phyloP scores from a whole-genome alignment of 2,888 invertebrate genomes.

The Acheta domesticus region DNA sequence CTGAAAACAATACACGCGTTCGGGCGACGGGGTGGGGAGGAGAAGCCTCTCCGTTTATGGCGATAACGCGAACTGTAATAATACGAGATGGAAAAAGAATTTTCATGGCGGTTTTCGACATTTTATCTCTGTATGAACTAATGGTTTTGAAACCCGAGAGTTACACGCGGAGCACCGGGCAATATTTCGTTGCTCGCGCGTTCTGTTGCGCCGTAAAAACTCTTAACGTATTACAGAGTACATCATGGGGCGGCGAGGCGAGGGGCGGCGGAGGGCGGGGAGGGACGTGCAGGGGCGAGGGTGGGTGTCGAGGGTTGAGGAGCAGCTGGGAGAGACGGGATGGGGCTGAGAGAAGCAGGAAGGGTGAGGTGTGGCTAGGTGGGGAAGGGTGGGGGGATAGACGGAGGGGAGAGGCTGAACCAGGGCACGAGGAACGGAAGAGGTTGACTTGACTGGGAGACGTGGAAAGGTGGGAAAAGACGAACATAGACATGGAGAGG shows the following conservation, averaged over 20 bases:
- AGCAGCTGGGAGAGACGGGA: not conserved
- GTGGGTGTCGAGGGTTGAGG: not conserved
- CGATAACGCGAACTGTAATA: constrained; percentile 3
- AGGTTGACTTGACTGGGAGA: no score
- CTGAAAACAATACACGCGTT: constrained; percentile 19
- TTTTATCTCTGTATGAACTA: constrained; percentile 18
- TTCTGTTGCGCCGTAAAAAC: constrained; percentile 21
- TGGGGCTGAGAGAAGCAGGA: no score
- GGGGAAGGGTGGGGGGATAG: no score
- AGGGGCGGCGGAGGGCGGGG: not conserved
- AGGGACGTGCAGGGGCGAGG: not conserved
- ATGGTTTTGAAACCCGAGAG: constrained; percentile 7
- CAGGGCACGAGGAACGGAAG: no score
- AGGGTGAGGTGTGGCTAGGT: no score
- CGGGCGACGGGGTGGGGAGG: not conserved
- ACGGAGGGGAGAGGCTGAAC: no score
- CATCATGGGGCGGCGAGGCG: constrained; percentile 3
- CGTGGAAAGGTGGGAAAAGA: no score
- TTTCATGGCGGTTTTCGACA: constrained; percentile 18
- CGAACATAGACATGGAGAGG: no score
- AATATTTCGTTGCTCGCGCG: not conserved
- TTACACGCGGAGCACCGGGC: not conserved
- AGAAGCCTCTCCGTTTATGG: constrained; percentile 1
- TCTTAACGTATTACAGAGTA: constrained; percentile 18
- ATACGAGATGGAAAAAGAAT: constrained; percentile 18